phyloP scores from a whole-genome alignment of 2,113 vertebrate genomes.

The Nibea coibor region DNA sequence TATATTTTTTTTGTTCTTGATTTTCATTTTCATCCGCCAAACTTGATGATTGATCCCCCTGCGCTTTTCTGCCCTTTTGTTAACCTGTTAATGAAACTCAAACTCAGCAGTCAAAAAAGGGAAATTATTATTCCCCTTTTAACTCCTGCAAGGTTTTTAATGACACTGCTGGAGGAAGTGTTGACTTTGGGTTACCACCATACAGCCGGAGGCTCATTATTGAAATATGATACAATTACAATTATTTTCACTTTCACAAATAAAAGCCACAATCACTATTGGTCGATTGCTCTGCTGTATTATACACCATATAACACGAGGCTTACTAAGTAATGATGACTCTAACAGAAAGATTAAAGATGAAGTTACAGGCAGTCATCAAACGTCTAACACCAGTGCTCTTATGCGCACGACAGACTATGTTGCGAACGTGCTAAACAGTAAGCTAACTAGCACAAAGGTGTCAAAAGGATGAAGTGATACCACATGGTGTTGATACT shows the following conservation, averaged over 20 bases:
- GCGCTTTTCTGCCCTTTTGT: background rate
- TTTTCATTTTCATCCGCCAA: background rate
- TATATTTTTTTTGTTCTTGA: background rate
- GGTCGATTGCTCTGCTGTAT: background rate
- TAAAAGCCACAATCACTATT: no score
- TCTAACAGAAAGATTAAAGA: no score
- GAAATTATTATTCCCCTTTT: background rate
- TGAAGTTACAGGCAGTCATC: background rate
- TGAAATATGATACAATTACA: background rate
- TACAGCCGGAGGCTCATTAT: background rate
- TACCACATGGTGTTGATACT: constrained; percentile 54
- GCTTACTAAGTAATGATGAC: background rate
- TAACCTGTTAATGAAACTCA: background rate
- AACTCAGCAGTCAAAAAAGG: background rate
- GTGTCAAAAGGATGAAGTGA: constrained; percentile 60
- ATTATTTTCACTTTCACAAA: background rate
- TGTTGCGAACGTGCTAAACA: constrained; percentile 49
- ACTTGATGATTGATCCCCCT: no score
- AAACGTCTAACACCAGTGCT: constrained; percentile 11
- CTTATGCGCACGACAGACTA: constrained; percentile 11
- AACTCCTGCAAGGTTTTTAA: background rate
- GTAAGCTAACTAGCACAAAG: constrained; percentile 36
- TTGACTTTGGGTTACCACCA: background rate
- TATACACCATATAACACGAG: background rate
- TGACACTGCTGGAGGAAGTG: constrained; percentile 1